A percentile compares a stretch with the other conserved stretches of the same genome.
phyloP scores from a whole-genome alignment of 2,113 vertebrate species.

The Labeo catla region DNA sequence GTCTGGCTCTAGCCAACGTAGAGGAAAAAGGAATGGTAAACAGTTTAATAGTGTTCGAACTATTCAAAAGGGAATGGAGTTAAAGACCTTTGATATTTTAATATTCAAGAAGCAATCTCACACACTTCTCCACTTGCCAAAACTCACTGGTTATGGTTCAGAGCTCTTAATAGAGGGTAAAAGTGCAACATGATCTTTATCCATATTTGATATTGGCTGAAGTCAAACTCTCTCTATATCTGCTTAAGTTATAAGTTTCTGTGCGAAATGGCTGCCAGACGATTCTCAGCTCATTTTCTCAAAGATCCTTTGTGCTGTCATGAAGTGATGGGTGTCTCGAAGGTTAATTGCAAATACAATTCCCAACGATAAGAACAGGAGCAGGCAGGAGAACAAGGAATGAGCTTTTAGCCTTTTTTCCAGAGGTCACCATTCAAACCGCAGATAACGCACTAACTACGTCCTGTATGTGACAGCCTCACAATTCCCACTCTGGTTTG shows the following conservation, averaged over 20 bases:
- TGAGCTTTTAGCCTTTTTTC: conserved; percentile 16
- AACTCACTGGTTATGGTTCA: conserved; percentile 47
- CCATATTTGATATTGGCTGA: conserved; percentile 50
- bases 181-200: conserved; percentile 53
- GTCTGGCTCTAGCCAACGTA: background rate
- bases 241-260: conserved; percentile 32
- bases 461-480: conserved; percentile 27
- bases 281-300: conserved; percentile 39
- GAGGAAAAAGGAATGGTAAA: conserved; percentile 10
- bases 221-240: conserved; percentile 47
- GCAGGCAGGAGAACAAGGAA: conserved; percentile 11
- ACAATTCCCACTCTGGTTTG: conserved; percentile 49
- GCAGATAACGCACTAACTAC: conserved; percentile 9
- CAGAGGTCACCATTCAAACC: conserved; percentile 13
- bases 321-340: conserved; percentile 40
- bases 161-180: conserved; percentile 53
- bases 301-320: conserved; percentile 45
- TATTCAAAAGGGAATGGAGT: background rate
- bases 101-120: conserved; percentile 40
- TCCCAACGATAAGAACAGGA: conserved; percentile 45
- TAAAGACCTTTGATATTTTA: conserved; percentile 39
- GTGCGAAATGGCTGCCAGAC: conserved; percentile 37
- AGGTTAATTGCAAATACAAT: conserved; percentile 55
- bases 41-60: conserved; percentile 19
- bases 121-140: conserved; percentile 46